These are phyloP conservation scores for Megastigmus dorsalis DNA, from an alignment of 2,888 invertebrate genomes.

Conservation along the genomic window DNA sequence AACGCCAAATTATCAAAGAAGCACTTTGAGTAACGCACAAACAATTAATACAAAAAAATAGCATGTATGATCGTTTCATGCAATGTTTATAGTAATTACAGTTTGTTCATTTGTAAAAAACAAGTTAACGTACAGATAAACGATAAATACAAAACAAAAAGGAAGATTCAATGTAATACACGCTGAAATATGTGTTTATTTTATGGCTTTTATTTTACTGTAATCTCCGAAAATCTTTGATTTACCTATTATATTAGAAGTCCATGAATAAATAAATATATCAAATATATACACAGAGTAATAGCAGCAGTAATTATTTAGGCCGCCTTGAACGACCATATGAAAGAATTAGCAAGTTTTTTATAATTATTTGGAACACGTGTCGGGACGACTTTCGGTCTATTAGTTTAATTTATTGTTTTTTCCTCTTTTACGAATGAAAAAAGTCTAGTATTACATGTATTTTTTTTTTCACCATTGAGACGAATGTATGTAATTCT, in stretches of 20 bases:
- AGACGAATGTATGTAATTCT: slow-evolving; percentile 7
- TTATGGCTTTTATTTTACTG: not conserved
- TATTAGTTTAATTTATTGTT: slow-evolving; percentile 2
- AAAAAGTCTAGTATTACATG: not conserved
- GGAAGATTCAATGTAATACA: slow-evolving; percentile 24
- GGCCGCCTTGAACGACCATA: slow-evolving; percentile 35
- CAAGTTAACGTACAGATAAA: not conserved
- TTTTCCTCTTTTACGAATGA: slow-evolving; percentile 9
- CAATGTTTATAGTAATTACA: slow-evolving; percentile 1
- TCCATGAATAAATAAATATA: slow-evolving; percentile 54
- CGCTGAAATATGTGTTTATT: slow-evolving; percentile 8
- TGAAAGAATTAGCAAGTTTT: slow-evolving; percentile 18
- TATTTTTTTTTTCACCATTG: not conserved
- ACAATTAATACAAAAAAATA: slow-evolving; percentile 38
- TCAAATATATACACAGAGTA: slow-evolving; percentile 40
- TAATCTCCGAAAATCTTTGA: not conserved
- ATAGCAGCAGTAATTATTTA: slow-evolving; percentile 41
- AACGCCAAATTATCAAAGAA: slow-evolving; percentile 1
- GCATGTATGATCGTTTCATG: not conserved
- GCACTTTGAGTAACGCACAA: slow-evolving; percentile 32
- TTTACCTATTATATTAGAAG: slow-evolving; percentile 46
- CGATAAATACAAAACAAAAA: slow-evolving; percentile 32
- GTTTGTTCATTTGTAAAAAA: not conserved
- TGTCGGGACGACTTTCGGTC: slow-evolving; percentile 21
- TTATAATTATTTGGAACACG: slow-evolving; percentile 31